Conservation (phyloP, 2,113 vertebrate genomes). For the Odobenus rosmarus region DNA sequence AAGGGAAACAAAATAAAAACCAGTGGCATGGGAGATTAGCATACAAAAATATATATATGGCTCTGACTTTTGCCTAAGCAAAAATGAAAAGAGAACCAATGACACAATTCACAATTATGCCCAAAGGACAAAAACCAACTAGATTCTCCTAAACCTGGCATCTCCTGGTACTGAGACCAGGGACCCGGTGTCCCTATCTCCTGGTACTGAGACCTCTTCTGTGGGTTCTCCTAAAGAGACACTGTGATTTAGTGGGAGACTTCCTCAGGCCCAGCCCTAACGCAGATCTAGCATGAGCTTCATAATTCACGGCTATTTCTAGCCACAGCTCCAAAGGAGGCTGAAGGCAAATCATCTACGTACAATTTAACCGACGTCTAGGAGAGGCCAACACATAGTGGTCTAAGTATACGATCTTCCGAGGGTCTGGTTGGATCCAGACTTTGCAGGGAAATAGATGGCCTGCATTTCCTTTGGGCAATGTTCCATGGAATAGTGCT, state of each 20-base stretch:
- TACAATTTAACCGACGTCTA: not conserved
- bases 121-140: not conserved
- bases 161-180: not conserved
- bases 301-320: not conserved
- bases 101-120: not conserved
- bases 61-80: not conserved
- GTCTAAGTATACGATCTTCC: not conserved
- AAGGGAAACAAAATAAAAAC: not conserved
- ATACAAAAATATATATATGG: not conserved
- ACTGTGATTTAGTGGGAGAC: not conserved
- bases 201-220: not conserved
- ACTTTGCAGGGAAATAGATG: not conserved
- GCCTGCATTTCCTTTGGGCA: not conserved
- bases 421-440: not conserved
- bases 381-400: not conserved
- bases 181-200: not conserved
- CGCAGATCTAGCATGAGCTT: not conserved
- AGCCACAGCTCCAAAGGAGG: not conserved
- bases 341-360: not conserved
- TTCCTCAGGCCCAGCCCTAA: not conserved
- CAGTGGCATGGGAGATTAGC: accelerated
- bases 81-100: constrained; percentile 6
- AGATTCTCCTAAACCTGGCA: not conserved
- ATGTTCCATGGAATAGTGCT: not conserved
- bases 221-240: not conserved